Evolutionary conservation across 1,140 invertebrate genomes (phyloP).

Genomic region (Ctenoplectra terminalis): DNA sequence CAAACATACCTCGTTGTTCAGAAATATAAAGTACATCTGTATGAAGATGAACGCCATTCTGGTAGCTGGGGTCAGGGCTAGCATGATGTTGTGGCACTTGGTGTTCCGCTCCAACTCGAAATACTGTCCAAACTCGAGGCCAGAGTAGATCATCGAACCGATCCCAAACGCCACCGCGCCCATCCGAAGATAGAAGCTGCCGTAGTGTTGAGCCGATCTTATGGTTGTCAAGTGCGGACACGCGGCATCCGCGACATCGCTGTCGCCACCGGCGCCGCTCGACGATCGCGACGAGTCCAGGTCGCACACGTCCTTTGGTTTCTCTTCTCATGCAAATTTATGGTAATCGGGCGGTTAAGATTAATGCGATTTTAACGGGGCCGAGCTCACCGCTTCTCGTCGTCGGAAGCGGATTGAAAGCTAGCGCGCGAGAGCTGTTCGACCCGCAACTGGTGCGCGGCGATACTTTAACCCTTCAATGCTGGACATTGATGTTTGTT

Average conservation of each 20-base stretch:
- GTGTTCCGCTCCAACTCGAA: constrained; percentile 94
- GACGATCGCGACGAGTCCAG: constrained; percentile 83
- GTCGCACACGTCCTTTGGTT: constrained; percentile 79
- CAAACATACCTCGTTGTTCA: constrained; percentile 91
- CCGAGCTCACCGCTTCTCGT: constrained; percentile 6
- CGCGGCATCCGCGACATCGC: constrained; percentile 78
- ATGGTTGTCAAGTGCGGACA: constrained; percentile 67
- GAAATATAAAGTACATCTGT: constrained; percentile 98
- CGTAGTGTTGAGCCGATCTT: constrained; percentile 88
- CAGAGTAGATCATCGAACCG: constrained; percentile 97
- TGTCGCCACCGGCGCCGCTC: constrained; percentile 79
- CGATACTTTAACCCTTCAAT: neutral
- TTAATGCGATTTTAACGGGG: constrained; percentile 43
- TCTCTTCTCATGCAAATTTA: constrained; percentile 69
- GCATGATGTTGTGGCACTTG: constrained; percentile 93
- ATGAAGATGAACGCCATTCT: constrained; percentile 97
- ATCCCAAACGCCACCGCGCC: constrained; percentile 97
- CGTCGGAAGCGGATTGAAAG: neutral
- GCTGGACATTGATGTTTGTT: too few relatives aligned
- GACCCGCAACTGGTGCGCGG: neutral
- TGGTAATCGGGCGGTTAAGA: constrained; percentile 39
- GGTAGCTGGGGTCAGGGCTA: constrained; percentile 93
- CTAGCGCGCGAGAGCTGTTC: neutral
- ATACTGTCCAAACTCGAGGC: constrained; percentile 96
- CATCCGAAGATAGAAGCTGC: constrained; percentile 96